Evolutionary conservation across 1,140 invertebrate species (phyloP).

Genomic region (Camponotus floridanus): DNA sequence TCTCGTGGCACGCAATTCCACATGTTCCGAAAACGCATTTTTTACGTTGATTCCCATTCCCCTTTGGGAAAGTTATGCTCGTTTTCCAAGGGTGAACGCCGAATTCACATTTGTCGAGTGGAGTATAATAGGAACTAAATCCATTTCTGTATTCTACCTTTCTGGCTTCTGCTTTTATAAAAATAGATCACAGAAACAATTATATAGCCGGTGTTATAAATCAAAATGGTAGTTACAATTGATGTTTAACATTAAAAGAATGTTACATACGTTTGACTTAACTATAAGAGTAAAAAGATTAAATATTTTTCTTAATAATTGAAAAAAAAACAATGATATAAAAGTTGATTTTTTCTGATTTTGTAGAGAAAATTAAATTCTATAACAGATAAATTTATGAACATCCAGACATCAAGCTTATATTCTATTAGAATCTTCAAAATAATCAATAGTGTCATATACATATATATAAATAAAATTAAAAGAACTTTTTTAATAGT

Average conservation of each 20-base stretch:
- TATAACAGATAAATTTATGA: neutral
- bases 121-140: conserved; percentile 47
- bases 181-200: conserved; percentile 11
- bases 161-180: conserved; percentile 30
- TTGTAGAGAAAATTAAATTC: neutral
- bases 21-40: conserved; percentile 53
- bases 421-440: neutral
- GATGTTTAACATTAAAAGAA: no score
- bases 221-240: neutral
- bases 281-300: neutral
- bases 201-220: neutral
- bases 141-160: conserved; percentile 39
- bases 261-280: neutral
- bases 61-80: neutral
- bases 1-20: conserved; percentile 31
- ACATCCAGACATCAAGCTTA: neutral
- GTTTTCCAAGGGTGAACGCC: conserved; percentile 15
- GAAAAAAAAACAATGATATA: neutral
- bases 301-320: neutral
- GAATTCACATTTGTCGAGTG: conserved; percentile 42
- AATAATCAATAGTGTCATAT: neutral
- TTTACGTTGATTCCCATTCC: conserved; percentile 21
- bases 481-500: neutral
- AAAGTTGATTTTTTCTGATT: neutral
- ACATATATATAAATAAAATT: conserved; percentile 21